Percentiles rank a stretch among this genome's conserved stretches.
phyloP scores from a whole-genome alignment of 2,888 invertebrate genomes.

The Pantelozetes paolii region DNA sequence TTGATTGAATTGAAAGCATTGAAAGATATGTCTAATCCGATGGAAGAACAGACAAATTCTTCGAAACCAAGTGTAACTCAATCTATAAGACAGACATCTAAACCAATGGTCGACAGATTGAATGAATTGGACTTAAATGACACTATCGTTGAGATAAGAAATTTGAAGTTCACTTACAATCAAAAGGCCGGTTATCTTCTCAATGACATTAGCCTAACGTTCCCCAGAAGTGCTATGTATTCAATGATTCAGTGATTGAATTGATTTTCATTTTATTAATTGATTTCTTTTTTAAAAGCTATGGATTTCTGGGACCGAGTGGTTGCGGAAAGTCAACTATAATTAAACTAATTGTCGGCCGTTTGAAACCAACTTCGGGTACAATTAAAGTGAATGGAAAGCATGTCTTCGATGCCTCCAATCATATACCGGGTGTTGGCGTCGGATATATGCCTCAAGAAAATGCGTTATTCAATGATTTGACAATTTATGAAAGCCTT shows the following conservation, averaged over 20 bases:
- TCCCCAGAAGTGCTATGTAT: conserved; percentile 23
- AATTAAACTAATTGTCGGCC: conserved; percentile 73
- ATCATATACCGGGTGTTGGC: conserved; percentile 85
- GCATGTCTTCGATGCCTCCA: conserved; percentile 78
- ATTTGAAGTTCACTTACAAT: not conserved
- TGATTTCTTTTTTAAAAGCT: not conserved
- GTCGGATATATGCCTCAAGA: conserved; percentile 89
- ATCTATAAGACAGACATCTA: no score
- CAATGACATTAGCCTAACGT: not conserved
- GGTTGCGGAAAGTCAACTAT: conserved; percentile 95
- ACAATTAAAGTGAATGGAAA: conserved; percentile 85
- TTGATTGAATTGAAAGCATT: no score
- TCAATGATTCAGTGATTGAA: not conserved
- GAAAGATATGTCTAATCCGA: no score
- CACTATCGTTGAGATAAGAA: not conserved
- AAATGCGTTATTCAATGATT: conserved; percentile 47
- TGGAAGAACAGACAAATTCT: no score
- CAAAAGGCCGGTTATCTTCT: not conserved
- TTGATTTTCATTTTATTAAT: not conserved
- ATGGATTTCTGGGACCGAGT: conserved; percentile 60
- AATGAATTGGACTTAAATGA: not conserved
- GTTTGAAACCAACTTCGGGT: conserved; percentile 65
- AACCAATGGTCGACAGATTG: not conserved
- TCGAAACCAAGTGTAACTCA: no score
- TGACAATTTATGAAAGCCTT: conserved; percentile 53